Percentiles rank a stretch among this genome's conserved stretches.
phyloP scores from a whole-genome alignment of 2,888 invertebrate species.

The Polymixis flavicincta region DNA sequence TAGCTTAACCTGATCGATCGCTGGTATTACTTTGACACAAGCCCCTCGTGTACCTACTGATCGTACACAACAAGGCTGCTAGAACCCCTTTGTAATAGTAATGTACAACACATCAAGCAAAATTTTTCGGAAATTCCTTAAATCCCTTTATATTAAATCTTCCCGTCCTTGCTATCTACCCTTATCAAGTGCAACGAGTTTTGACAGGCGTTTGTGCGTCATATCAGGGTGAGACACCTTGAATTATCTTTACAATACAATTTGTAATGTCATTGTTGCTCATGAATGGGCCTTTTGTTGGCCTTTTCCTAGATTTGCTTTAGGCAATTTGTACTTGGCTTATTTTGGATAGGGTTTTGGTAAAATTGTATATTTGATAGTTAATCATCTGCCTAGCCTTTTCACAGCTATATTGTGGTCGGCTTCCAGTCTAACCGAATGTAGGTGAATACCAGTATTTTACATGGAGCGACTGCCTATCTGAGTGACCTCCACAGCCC shows the following conservation, averaged over 20 bases:
- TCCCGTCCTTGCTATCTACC: neutral
- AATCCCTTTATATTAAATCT: neutral
- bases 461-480: no score
- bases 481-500: no score
- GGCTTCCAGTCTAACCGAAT: no score
- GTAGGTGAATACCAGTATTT: no score
- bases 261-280: constrained; percentile 8
- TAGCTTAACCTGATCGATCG: no score
- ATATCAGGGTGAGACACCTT: neutral
- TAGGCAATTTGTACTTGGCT: neutral
- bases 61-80: no score
- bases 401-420: no score
- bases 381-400: no score
- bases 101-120: no score
- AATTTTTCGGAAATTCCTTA: neutral
- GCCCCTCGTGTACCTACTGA: no score
- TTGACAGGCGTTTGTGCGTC: constrained; percentile 16
- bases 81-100: neutral
- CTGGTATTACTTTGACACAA: no score
- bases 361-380: neutral
- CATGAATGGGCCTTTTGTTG: neutral
- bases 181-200: constrained; percentile 18
- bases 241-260: neutral
- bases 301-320: neutral
- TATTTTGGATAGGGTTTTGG: neutral